Percentiles rank a stretch among this genome's conserved stretches.
These are phyloP conservation scores for Pagrus major DNA, from an alignment of 2,113 vertebrate genomes.

Conservation along the genomic window DNA sequence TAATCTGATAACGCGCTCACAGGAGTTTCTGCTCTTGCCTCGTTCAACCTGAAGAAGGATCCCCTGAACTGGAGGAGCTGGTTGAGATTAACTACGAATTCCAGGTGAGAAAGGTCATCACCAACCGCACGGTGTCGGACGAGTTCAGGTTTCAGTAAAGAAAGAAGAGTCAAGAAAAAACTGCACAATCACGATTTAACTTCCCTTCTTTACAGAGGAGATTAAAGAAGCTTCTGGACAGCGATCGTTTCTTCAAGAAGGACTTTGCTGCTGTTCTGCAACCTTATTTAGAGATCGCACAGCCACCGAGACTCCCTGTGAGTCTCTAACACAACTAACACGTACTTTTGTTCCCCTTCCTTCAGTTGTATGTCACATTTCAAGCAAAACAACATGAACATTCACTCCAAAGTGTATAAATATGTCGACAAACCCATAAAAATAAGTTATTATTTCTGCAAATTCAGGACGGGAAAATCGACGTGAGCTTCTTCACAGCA, in stretches of 20 bases:
- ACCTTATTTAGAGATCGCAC: slow-evolving; percentile 60
- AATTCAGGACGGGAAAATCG: slow-evolving; percentile 66
- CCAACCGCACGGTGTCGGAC: too few species aligned
- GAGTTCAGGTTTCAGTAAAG: too few species aligned
- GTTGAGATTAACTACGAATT: slow-evolving; percentile 65
- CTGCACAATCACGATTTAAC: too few species aligned
- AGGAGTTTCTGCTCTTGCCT: slow-evolving; percentile 80
- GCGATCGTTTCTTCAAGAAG: slow-evolving; percentile 70
- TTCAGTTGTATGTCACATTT: too few species aligned
- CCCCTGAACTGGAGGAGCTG: slow-evolving; percentile 71
- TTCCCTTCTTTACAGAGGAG: slow-evolving; percentile 62
- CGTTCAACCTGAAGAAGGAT: slow-evolving; percentile 65
- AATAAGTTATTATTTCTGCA: neutral
- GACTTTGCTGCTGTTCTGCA: slow-evolving; percentile 80
- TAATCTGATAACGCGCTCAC: slow-evolving; percentile 31
- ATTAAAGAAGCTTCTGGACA: slow-evolving; percentile 61
- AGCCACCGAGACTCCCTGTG: slow-evolving; percentile 56
- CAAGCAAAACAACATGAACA: too few species aligned
- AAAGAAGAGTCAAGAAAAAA: too few species aligned
- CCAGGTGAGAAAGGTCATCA: too few species aligned
- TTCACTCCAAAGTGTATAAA: too few species aligned
- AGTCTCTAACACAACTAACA: neutral
- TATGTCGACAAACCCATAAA: too few species aligned
- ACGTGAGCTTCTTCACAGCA: slow-evolving; percentile 69
- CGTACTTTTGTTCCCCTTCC: neutral